phyloP scores from a whole-genome alignment of 2,888 invertebrate species.

The Chouioia cunea region DNA sequence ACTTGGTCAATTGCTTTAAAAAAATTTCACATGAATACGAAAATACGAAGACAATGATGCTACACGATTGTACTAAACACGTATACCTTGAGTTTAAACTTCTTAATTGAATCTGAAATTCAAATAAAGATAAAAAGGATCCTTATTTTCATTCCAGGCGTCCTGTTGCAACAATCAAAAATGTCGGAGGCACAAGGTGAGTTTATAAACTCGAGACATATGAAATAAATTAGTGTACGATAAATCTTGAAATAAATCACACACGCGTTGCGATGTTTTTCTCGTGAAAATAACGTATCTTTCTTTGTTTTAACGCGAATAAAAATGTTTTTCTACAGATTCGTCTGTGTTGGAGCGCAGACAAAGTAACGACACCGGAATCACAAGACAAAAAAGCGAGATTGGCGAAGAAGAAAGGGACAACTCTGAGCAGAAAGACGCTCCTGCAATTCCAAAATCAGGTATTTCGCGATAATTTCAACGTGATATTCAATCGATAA shows the following conservation, averaged over 20 bases:
- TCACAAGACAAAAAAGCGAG: constrained; percentile 52
- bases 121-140: constrained; percentile 2
- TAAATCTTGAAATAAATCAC: constrained; percentile 15
- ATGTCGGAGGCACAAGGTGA: constrained; percentile 66
- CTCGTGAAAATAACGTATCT: no score
- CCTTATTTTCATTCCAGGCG: constrained; percentile 52
- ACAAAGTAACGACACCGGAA: constrained; percentile 50
- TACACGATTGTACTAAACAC: no score
- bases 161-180: constrained; percentile 53
- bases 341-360: constrained; percentile 49
- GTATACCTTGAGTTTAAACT: no score
- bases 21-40: no score
- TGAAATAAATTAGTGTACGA: neutral
- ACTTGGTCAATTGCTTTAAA: no score
- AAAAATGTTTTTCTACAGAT: constrained; percentile 37
- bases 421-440: constrained; percentile 48
- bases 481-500: neutral
- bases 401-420: constrained; percentile 51
- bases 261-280: neutral
- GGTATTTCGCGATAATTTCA: constrained; percentile 52
- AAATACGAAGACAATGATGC: no score
- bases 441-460: constrained; percentile 51
- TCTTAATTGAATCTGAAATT: no score
- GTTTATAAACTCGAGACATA: constrained; percentile 30
- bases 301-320: neutral